phyloP scores from a whole-genome alignment of 2,113 vertebrate species.

The Hemichromis elongatus region DNA sequence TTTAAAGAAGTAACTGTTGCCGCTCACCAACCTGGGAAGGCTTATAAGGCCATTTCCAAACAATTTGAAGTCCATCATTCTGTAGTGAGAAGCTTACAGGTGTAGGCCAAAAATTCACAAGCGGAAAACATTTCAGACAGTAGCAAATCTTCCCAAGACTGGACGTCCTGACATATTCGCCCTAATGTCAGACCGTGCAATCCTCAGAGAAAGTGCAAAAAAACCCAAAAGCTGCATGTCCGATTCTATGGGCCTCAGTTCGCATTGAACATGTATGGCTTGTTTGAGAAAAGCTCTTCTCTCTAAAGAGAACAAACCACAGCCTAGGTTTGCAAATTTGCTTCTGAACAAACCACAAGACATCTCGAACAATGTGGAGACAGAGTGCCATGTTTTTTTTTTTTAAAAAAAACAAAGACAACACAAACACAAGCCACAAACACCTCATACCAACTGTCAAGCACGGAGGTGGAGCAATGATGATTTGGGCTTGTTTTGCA shows the following conservation, averaged over 20 bases:
- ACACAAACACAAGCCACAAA: not conserved
- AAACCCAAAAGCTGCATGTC: not conserved
- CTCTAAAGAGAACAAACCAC: not conserved
- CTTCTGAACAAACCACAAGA: not conserved
- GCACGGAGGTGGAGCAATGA: not conserved
- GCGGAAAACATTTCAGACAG: not conserved
- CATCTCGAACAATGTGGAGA: not conserved
- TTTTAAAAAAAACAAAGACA: not conserved
- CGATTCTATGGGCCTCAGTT: not conserved
- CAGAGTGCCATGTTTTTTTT: rapidly evolving
- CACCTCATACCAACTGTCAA: not conserved
- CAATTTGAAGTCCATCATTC: not conserved
- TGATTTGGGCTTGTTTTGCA: not conserved
- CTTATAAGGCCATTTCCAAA: not conserved
- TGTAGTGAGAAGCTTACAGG: not conserved
- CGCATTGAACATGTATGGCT: not conserved
- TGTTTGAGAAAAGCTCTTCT: not conserved
- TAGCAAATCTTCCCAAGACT: not conserved
- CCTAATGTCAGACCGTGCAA: not conserved
- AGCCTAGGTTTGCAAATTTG: not conserved
- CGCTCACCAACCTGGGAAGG: not conserved
- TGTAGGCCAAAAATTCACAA: not conserved
- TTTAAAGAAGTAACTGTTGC: not conserved
- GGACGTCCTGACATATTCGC: not conserved
- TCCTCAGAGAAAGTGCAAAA: not conserved